Evolutionary conservation across 2,113 vertebrate genomes (phyloP).

Genomic region (Crotalus viridis): DNA sequence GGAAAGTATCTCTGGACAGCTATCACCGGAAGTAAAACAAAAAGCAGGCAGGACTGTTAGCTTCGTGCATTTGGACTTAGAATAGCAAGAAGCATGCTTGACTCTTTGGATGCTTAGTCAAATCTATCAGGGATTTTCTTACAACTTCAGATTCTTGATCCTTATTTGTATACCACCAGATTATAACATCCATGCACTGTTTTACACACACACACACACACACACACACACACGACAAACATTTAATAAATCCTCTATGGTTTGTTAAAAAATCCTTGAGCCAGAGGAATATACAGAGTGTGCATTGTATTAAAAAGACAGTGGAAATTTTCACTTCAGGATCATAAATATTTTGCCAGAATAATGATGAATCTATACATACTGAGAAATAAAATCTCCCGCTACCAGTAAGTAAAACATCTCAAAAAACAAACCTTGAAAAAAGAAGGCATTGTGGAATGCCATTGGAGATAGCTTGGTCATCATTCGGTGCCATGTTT

Average conservation of each 20-base stretch:
- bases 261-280: not conserved
- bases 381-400: slow-evolving; percentile 13
- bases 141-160: not conserved
- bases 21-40: not conserved
- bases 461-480: not conserved
- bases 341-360: slow-evolving; percentile 48
- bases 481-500: too few species aligned
- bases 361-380: slow-evolving; percentile 58
- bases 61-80: not conserved
- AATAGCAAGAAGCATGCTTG: not conserved
- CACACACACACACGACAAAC: not conserved
- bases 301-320: not conserved
- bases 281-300: not conserved
- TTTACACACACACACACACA: not conserved
- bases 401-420: not conserved
- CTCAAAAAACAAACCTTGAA: slow-evolving; percentile 31
- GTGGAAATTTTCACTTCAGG: not conserved
- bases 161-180: not conserved
- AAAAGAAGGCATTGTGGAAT: rapidly evolving
- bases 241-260: not conserved
- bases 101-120: not conserved
- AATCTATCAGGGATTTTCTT: not conserved
- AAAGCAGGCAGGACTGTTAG: not conserved
- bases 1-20: not conserved
- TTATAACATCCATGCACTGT: not conserved